These are phyloP conservation scores for Sebastes nivosus DNA, from an alignment of 2,797 vertebrate genomes.

Conservation along the genomic window DNA sequence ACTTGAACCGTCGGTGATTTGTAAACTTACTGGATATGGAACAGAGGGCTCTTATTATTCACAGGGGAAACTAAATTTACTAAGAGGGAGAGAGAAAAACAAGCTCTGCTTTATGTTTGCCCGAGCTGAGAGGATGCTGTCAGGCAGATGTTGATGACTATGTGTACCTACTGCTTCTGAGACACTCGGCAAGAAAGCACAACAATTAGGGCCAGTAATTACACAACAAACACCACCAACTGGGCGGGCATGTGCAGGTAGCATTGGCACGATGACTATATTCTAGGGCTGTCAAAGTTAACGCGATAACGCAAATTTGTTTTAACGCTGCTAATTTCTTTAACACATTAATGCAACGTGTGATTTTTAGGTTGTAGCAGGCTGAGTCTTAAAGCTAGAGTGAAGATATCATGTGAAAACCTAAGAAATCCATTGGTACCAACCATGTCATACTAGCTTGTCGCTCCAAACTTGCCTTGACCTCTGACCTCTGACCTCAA, in stretches of 20 bases:
- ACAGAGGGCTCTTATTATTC: not conserved
- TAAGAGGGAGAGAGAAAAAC: not conserved
- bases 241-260: not conserved
- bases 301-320: too few relatives aligned
- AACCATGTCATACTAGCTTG: too few relatives aligned
- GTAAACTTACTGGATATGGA: not conserved
- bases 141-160: not conserved
- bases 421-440: too few relatives aligned
- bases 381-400: too few relatives aligned
- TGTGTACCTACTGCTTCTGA: not conserved
- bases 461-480: too few relatives aligned
- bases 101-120: not conserved
- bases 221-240: not conserved
- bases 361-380: too few relatives aligned
- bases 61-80: slow-evolving; percentile 4
- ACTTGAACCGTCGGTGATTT: not conserved
- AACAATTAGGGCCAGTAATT: not conserved
- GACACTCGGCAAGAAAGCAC: not conserved
- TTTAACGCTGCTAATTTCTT: too few relatives aligned
- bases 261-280: not conserved
- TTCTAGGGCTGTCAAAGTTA: not conserved
- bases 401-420: too few relatives aligned
- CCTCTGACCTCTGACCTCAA: too few relatives aligned
- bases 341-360: too few relatives aligned
- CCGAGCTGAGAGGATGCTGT: not conserved